Conservation (phyloP, 2,888 invertebrate species). For the Volucella inflata region DNA sequence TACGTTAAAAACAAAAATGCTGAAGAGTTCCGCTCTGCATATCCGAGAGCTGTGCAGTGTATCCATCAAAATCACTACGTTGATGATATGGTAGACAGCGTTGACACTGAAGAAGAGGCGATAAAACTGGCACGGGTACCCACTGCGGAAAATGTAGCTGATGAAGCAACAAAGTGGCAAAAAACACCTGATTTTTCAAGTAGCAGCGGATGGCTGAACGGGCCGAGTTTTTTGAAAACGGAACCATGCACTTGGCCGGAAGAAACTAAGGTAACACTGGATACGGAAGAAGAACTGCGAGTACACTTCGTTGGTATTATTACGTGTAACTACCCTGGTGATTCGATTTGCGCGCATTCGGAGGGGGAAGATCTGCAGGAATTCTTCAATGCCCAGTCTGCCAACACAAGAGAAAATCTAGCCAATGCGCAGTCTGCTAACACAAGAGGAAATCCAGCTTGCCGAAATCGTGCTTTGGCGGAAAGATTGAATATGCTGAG, state of each 20-base stretch:
- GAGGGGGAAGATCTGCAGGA: background rate
- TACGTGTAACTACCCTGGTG: conserved; percentile 7
- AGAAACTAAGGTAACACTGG: background rate
- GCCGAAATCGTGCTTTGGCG: conserved; percentile 12
- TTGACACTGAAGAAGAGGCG: conserved; percentile 73
- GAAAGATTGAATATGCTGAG: background rate
- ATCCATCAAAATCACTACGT: conserved; percentile 67
- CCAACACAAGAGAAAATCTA: no score
- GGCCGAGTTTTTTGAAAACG: conserved; percentile 11
- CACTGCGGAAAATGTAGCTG: no score
- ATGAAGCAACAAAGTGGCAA: conserved; percentile 56
- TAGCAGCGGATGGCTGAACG: conserved; percentile 46
- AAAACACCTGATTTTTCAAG: conserved; percentile 9
- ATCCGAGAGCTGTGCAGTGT: background rate
- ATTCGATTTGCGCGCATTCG: background rate
- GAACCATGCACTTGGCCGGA: conserved; percentile 10
- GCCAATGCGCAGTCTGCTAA: background rate
- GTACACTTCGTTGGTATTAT: conserved; percentile 11
- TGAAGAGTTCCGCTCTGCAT: background rate
- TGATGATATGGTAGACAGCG: conserved; percentile 77
- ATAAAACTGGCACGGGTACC: conserved; percentile 47
- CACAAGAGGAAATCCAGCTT: conserved; percentile 5
- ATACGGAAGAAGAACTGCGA: conserved; percentile 37
- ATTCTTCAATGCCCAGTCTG: no score
- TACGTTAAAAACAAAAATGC: conserved; percentile 4